Conservation (phyloP, 2,888 invertebrate genomes). For the Pachydiplax longipennis region DNA sequence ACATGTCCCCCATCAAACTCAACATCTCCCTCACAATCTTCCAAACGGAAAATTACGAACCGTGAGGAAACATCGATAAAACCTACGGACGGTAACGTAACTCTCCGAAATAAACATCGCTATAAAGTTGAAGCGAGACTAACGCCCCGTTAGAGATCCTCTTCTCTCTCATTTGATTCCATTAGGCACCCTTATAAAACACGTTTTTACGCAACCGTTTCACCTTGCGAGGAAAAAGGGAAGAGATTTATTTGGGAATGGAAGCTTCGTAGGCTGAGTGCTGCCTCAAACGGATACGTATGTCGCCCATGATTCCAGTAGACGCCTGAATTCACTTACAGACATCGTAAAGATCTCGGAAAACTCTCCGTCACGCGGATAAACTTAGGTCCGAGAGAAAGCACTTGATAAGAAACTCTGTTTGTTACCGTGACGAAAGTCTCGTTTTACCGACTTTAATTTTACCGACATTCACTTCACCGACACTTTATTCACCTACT, state of each 20-base stretch:
- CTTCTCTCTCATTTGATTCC: background rate
- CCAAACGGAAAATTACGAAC: too few species aligned
- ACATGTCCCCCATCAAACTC: too few species aligned
- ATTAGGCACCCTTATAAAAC: background rate
- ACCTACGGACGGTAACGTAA: too few species aligned
- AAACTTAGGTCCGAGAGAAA: background rate
- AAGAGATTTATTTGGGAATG: background rate
- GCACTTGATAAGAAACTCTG: background rate
- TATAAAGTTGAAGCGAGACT: too few species aligned
- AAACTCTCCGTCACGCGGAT: background rate
- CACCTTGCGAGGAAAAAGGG: background rate
- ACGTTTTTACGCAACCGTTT: background rate
- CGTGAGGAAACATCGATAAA: too few species aligned
- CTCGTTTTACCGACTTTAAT: too few species aligned
- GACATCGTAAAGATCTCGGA: background rate
- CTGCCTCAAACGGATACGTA: background rate
- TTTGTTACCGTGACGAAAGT: background rate
- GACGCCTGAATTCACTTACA: slow-evolving; percentile 26
- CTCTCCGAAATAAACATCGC: too few species aligned
- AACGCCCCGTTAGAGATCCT: too few species aligned
- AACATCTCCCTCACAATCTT: too few species aligned
- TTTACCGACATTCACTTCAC: too few species aligned
- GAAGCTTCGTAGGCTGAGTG: background rate
- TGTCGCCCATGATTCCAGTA: background rate
- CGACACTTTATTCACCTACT: too few species aligned